Base-by-base conservation (phyloP, 2,797 vertebrate genomes). In the Glyptemys insculpta region DNA sequence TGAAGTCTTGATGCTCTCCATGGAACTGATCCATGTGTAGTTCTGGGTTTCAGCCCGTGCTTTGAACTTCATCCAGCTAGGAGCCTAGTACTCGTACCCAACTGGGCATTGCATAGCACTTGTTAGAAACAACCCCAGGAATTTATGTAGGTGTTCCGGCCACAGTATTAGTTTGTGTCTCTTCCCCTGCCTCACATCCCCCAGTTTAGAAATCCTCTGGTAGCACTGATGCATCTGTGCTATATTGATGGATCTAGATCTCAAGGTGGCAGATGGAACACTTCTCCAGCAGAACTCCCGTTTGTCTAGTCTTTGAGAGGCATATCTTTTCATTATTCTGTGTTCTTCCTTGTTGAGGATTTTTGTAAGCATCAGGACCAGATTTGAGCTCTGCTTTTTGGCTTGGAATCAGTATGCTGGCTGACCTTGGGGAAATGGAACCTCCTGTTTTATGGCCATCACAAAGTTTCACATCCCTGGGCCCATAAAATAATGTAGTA, bases 401-500 rank as follows among this genome's bases (percentile, higher is more conserved):
- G 25, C 65, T 80, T 87, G 90, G 25, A 62, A 62, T 62, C 86
- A 47, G 25, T 81, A 14, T 82, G 37, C 50, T 79, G 72, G 79
- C 34, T 57, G 65, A 80, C 57, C 78, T 44, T 11, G 25, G 27
- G 59, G 41, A 47, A 41, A 76, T 5, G 87, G 52, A 65, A 54
- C 86, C 52, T 49, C 82, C 37, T 81, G 29, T 90, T 96, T 72
- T 57, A 72, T 90, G 47, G 53, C 87, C 93, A 47, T 92, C 59
- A 93, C 0, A 72, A 91, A 93, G 88, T 92, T 95, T 92, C 94
- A 95, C 94, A 95, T 93, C 91, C 81, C 91, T 81, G 89, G 76
- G 21, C 44, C 79, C 23, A 23, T 89, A 79, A 92, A 94, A 92
- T 92, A 96, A 95, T 90, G 65, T 76, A 92, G n/a, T 76, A 80